These are phyloP conservation scores for Hapalemur alaotrensis DNA, from an alignment of 2,797 vertebrate species.

Conservation along the genomic window DNA sequence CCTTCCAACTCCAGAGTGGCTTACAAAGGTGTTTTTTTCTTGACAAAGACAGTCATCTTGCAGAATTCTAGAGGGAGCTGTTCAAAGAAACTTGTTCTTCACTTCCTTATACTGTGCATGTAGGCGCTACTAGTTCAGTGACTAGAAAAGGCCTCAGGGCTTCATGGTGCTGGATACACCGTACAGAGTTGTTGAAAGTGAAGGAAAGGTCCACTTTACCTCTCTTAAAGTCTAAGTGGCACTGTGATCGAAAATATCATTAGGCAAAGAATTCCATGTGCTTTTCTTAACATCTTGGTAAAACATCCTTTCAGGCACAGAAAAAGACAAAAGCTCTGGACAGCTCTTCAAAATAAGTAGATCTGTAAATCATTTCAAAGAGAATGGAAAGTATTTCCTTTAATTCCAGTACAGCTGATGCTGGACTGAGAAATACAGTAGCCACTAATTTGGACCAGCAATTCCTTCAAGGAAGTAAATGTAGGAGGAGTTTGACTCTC, in stretches of 20 bases:
- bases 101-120: neutral
- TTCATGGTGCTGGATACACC: neutral
- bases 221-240: neutral
- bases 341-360: neutral
- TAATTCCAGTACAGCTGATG: neutral
- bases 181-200: neutral
- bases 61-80: neutral
- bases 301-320: neutral
- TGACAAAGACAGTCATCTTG: neutral
- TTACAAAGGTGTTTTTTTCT: neutral
- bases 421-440: neutral
- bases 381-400: neutral
- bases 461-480: neutral
- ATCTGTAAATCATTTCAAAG: neutral
- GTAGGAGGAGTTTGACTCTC: neutral
- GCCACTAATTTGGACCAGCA: neutral
- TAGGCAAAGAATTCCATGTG: neutral
- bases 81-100: neutral
- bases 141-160: neutral
- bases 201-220: neutral
- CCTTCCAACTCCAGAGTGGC: neutral
- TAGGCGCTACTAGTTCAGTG: neutral
- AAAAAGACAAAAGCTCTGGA: neutral
- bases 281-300: neutral
- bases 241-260: neutral